Evolutionary conservation across 1,140 invertebrate species (phyloP).

Genomic region (Harpegnathos saltator): DNA sequence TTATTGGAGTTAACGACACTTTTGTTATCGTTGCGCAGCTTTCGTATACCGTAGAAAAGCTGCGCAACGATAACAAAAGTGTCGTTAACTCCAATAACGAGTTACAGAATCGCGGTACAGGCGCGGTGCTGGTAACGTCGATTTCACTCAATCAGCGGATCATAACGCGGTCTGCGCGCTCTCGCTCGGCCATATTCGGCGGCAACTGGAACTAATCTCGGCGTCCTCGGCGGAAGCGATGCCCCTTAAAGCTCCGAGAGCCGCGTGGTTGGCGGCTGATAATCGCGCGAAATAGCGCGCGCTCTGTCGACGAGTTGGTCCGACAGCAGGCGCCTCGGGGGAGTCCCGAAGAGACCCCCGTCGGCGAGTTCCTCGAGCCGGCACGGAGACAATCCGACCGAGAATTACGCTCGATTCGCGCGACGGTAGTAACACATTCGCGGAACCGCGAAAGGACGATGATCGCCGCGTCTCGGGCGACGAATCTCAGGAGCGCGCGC

Average conservation of each 20-base stretch:
- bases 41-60: too few relatives aligned
- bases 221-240: slow-evolving; percentile 33
- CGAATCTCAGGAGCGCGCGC: too few relatives aligned
- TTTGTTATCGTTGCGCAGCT: too few relatives aligned
- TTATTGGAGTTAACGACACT: too few relatives aligned
- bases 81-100: too few relatives aligned
- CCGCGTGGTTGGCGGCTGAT: slow-evolving; percentile 42
- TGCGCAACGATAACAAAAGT: too few relatives aligned
- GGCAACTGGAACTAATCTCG: slow-evolving; percentile 64
- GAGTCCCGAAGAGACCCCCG: neutral
- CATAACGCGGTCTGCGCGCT: slow-evolving; percentile 68
- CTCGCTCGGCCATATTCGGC: slow-evolving; percentile 66
- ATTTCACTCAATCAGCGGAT: slow-evolving; percentile 71
- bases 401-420: slow-evolving; percentile 16
- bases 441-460: slow-evolving; percentile 17
- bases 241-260: slow-evolving; percentile 41
- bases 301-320: slow-evolving; percentile 47
- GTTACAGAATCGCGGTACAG: too few relatives aligned
- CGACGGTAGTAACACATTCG: slow-evolving; percentile 31
- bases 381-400: slow-evolving; percentile 12
- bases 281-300: slow-evolving; percentile 46
- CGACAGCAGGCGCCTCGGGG: neutral
- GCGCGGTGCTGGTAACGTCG: slow-evolving; percentile 43
- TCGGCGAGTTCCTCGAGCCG: neutral
- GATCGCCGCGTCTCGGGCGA: too few relatives aligned